Evolutionary conservation across 1,140 invertebrate species (phyloP).

Genomic region (Zaprionus gabonicus): DNA sequence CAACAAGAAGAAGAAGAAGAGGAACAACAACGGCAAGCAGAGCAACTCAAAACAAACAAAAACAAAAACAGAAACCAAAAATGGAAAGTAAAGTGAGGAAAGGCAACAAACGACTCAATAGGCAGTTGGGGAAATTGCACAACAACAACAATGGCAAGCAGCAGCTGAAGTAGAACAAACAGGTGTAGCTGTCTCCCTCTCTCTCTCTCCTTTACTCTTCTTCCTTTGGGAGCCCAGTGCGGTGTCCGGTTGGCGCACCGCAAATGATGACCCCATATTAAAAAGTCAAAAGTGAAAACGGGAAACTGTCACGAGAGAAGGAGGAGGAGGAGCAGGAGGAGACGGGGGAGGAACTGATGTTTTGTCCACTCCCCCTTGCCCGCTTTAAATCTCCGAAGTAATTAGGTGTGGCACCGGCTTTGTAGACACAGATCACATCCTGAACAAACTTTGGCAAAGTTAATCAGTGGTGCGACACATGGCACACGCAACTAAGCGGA

Average conservation of each 20-base stretch:
- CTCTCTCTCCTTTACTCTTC: not conserved
- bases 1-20: slow-evolving; percentile 25
- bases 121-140: slow-evolving; percentile 48
- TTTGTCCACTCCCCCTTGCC: not conserved
- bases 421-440: slow-evolving; percentile 32
- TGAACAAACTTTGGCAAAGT: slow-evolving; percentile 71
- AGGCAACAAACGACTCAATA: slow-evolving; percentile 48
- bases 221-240: slow-evolving; percentile 9
- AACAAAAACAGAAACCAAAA: slow-evolving; percentile 34
- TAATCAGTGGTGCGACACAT: slow-evolving; percentile 77
- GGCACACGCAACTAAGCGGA: slow-evolving; percentile 79
- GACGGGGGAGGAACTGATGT: slow-evolving; percentile 3
- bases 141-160: slow-evolving; percentile 6
- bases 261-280: slow-evolving; percentile 55
- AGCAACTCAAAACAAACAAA: slow-evolving; percentile 42
- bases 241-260: slow-evolving; percentile 27
- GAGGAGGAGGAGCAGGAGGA: not conserved
- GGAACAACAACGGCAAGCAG: slow-evolving; percentile 1
- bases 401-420: slow-evolving; percentile 60
- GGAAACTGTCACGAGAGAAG: not conserved
- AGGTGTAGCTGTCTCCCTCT: slow-evolving; percentile 38
- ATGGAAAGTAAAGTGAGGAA: slow-evolving; percentile 6
- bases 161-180: slow-evolving; percentile 23
- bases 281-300: slow-evolving; percentile 47
- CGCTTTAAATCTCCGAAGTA: slow-evolving; percentile 65